Evolutionary conservation across 2,113 vertebrate genomes (phyloP), one percentile per base, ranked within the genome.

Genomic region (Hassar affinis): DNA sequence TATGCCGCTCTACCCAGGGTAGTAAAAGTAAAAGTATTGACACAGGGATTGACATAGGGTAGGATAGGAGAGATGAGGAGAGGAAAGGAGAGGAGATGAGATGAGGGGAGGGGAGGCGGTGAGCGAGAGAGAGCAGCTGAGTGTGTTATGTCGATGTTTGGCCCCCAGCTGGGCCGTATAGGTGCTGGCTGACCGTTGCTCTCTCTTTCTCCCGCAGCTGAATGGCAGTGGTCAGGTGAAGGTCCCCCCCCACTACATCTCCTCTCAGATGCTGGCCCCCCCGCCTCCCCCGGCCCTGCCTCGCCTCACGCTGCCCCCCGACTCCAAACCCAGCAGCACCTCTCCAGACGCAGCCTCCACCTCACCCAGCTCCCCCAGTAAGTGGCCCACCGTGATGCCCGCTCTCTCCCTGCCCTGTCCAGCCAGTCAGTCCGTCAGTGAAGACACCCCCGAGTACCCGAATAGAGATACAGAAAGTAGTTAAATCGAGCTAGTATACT

Each of bases 171-270:
- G 78, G 74, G 86, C 76, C 17, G 52, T 85, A 35, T 57, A 81
- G 80, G 80, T 87, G 75, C 79, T 86, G 85, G 83, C 76, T 88
- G 80, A 86, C 71, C 79, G 49, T 85, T 86, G 85, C 87, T 84
- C 85, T 84, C 87, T 88, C 85, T 88, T 84, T 86, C 87, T 89
- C 79, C 90, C 93, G 90, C 94, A 98, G 97, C 93, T 97, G 92
- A 98, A 96, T 91, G 96, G 97, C 94, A 96, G 96, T 92, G 95
- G 95, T 90, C 97, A 97, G 93, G 94, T 97, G 89, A 98, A 96
- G 93, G 95, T 97, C 87, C 92, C 96, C 91, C 94, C 95, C 92
- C 96, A 96, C 93, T 98, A 97, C 94, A 94, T 98, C 92, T 93
- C 97, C 84, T 94, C 96, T 86, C 96, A 97, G 94, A 97, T 96